Conservation (phyloP, 2,113 vertebrate species). For the Dipodomys ordii region DNA sequence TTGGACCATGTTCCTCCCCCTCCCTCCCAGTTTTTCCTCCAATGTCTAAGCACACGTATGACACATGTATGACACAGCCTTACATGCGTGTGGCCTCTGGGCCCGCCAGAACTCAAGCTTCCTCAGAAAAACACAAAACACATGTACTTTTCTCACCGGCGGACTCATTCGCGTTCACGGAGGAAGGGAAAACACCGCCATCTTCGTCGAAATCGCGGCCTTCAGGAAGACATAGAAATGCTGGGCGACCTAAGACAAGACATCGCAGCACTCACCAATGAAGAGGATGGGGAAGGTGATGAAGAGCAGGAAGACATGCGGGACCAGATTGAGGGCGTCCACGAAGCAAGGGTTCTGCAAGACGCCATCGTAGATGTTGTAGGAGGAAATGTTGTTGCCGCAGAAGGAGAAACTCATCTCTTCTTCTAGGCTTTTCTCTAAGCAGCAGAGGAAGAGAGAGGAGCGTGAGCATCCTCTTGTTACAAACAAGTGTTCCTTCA, state of each 20-base stretch:
- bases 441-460: constrained; percentile 57
- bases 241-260: neutral
- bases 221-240: neutral
- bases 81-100: too few species aligned
- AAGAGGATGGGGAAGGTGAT: constrained; percentile 99
- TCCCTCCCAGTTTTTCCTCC: too few species aligned
- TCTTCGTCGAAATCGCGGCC: neutral
- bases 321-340: constrained; percentile 98
- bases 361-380: constrained; percentile 91
- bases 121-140: neutral
- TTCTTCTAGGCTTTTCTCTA: constrained; percentile 63
- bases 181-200: neutral
- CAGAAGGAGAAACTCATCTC: constrained; percentile 94
- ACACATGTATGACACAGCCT: too few species aligned
- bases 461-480: too few species aligned
- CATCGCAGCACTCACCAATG: constrained; percentile 91
- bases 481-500: neutral
- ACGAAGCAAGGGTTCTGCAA: constrained; percentile 97
- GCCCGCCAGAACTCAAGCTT: too few species aligned
- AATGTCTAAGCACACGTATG: too few species aligned
- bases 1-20: too few species aligned
- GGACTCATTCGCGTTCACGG: neutral
- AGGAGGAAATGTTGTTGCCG: constrained; percentile 89
- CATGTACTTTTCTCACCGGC: neutral
- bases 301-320: constrained; percentile 98